A percentile compares a stretch with the other conserved stretches of the same genome.
These are phyloP conservation scores for Ictidomys tridecemlineatus DNA, from an alignment of 2,113 vertebrate genomes.

Conservation along the genomic window DNA sequence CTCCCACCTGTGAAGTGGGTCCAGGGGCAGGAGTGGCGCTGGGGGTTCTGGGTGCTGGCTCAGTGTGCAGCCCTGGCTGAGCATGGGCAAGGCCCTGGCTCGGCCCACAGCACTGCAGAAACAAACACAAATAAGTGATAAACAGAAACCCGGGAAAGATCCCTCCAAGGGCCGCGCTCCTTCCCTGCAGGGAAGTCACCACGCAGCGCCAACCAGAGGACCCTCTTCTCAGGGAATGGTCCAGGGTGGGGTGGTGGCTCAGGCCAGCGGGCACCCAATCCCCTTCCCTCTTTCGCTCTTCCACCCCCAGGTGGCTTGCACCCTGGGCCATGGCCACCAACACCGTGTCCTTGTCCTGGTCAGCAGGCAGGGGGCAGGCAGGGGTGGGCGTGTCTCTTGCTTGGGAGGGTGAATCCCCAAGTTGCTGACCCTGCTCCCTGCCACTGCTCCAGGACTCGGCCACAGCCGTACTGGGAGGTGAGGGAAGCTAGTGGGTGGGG, in stretches of 20 bases:
- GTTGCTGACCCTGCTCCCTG: background rate
- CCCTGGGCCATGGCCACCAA: background rate
- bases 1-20: background rate
- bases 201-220: background rate
- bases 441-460: background rate
- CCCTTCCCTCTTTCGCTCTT: background rate
- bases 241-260: background rate
- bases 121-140: background rate
- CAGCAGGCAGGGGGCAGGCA: too few relatives aligned
- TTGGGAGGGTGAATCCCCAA: background rate
- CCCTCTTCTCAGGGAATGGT: background rate
- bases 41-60: background rate
- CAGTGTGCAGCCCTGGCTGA: background rate
- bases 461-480: background rate
- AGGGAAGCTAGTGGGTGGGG: background rate
- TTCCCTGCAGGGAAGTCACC: too few relatives aligned
- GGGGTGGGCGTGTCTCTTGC: background rate
- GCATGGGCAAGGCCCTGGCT: background rate
- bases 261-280: background rate
- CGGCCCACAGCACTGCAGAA: background rate
- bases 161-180: background rate
- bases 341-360: background rate
- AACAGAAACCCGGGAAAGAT: background rate
- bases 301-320: background rate
- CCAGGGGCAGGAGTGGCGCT: too few relatives aligned